phyloP scores from a whole-genome alignment of 2,797 vertebrate genomes.

The Pseudochirops corinnae region DNA sequence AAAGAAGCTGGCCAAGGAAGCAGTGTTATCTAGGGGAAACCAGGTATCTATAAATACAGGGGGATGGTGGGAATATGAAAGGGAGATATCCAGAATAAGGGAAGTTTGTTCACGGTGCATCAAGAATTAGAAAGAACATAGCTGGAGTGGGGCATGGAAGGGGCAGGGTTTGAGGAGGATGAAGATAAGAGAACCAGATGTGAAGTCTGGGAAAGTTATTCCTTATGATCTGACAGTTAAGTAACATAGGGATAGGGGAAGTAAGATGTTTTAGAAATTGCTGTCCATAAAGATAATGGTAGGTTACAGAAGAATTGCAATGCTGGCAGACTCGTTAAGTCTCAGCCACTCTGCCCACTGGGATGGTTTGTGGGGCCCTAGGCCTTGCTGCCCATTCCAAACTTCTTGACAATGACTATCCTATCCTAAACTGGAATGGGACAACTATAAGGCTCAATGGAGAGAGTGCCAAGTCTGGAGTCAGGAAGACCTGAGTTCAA shows the following conservation, averaged over 20 bases:
- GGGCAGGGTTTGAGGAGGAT: not conserved
- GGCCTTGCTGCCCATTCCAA: not conserved
- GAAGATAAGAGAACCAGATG: not conserved
- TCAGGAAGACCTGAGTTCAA: not conserved
- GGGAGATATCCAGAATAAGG: not conserved
- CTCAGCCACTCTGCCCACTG: not conserved
- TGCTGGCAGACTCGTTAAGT: not conserved
- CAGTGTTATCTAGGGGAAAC: not conserved
- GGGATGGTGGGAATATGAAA: not conserved
- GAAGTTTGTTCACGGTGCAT: not conserved
- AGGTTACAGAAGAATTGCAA: not conserved
- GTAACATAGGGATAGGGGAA: not conserved
- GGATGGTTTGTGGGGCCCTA: not conserved
- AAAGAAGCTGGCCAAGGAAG: not conserved
- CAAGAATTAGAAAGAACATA: not conserved
- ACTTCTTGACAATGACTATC: not conserved
- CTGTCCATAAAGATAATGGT: not conserved
- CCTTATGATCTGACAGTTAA: not conserved
- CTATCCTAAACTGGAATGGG: not conserved
- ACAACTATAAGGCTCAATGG: not conserved
- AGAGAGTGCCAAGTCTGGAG: not conserved
- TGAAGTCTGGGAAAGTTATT: not conserved
- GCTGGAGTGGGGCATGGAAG: not conserved
- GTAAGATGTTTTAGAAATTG: not conserved
- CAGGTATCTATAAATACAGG: not conserved